Base-by-base conservation (phyloP, 2,888 invertebrate genomes). In the Herminia tarsipennalis region DNA sequence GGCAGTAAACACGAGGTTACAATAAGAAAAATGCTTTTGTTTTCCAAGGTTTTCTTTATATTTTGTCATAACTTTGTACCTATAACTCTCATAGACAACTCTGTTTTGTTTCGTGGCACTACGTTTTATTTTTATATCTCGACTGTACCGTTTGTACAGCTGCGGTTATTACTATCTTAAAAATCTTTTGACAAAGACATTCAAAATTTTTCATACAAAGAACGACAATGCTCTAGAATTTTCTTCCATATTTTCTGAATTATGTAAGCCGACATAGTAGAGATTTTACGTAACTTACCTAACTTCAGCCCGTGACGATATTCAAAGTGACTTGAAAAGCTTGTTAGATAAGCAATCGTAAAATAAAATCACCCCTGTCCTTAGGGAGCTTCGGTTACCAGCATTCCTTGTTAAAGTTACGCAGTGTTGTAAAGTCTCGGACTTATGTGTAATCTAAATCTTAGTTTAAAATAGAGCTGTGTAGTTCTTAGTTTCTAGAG, bases 21-120 rank as follows among this genome's bases (percentile, higher is more conserved):
- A 76, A 76, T 74, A 83, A 87, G 88, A 86, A 87, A 88, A 86
- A 86, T 87, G 83, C 81, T 88, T 86, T 88, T 88, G 83, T 86
- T 86, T 82, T 77, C 75, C 74, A 67, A 71, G 61, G 68, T 70
- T 76, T 73, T 72, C 66, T 76, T 77, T 74, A 73, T 81, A 73
- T 79, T 77, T 78, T 77, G 78, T 77, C 76, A 76, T 81, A 78
- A 76, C 73, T 73, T 65, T 72, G 62, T 70, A 69, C 60, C 54
- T 70, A 66, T 71, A 39, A 48, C 33, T 47, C 42, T 51, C 27
- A 50, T 38, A 48, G 52, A 44, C 43, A 28, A 25, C 33, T 34
- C 38, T 57, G 35, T 53, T 58, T 46, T 58, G 48, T 57, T 48
- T 44, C 34, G 27, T 14, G 8, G 18, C 24, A 45, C 37, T 42